Conservation (phyloP, 2,113 vertebrate genomes). For the Chamaetylas fuelleborni region DNA sequence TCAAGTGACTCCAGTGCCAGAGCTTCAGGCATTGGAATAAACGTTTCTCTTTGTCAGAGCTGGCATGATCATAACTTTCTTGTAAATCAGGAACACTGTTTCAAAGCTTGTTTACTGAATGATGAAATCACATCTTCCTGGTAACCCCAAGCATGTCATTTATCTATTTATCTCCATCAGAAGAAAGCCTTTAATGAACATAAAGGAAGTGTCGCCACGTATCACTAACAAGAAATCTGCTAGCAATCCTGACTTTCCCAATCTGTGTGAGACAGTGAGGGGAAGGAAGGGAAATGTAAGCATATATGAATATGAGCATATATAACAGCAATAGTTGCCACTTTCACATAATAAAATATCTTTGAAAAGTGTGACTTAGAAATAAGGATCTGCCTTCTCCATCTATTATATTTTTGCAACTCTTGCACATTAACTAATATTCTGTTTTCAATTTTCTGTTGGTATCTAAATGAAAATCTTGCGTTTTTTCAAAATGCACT, state of each 20-base stretch:
- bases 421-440: background rate
- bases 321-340: background rate
- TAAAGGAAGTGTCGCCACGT: conserved; percentile 68
- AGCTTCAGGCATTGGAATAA: background rate
- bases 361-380: background rate
- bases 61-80: conserved; percentile 38
- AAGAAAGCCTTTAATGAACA: conserved; percentile 61
- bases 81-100: conserved; percentile 50
- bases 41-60: conserved; percentile 22
- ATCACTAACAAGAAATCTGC: conserved; percentile 68
- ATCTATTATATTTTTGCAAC: background rate
- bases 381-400: background rate
- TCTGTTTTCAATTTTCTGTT: background rate
- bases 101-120: conserved; percentile 57
- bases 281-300: background rate
- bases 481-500: background rate
- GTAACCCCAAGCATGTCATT: conserved; percentile 66
- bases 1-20: background rate
- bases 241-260: conserved; percentile 30
- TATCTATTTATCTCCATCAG: conserved; percentile 74
- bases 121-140: conserved; percentile 73
- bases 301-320: background rate
- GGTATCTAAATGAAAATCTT: background rate
- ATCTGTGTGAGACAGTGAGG: background rate
- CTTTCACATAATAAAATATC: background rate